phyloP scores from a whole-genome alignment of 2,113 vertebrate species.

The Tilapia sparmanii region DNA sequence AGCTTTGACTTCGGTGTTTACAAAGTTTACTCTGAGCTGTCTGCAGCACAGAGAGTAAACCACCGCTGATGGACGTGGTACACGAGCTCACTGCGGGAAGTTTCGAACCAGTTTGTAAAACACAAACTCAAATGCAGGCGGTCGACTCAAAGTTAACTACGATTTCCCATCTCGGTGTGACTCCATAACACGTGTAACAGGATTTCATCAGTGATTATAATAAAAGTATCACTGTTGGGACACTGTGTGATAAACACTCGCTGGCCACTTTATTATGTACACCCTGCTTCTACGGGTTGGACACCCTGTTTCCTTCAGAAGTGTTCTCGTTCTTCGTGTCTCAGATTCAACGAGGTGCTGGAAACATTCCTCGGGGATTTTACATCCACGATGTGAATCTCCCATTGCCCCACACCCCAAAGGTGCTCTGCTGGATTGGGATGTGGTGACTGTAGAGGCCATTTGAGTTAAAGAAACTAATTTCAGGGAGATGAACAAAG shows the following conservation, averaged over 20 bases:
- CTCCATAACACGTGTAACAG: not conserved
- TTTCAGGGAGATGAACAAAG: not conserved
- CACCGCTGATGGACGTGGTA: not conserved
- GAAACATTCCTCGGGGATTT: not conserved
- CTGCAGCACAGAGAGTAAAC: not conserved
- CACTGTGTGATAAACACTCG: not conserved
- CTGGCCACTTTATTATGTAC: not conserved
- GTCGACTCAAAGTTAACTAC: not conserved
- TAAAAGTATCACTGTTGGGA: not conserved
- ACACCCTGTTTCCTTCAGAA: not conserved
- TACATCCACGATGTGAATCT: not conserved
- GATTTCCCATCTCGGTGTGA: not conserved
- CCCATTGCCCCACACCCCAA: accelerated
- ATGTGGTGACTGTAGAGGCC: accelerated
- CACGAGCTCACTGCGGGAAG: not conserved
- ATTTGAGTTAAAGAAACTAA: not conserved
- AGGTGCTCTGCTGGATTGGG: not conserved
- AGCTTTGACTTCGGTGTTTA: not conserved
- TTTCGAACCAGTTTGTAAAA: not conserved
- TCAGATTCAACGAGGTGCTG: not conserved
- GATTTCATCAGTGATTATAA: not conserved
- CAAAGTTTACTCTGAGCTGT: not conserved
- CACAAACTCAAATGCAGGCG: not conserved
- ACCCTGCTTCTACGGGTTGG: not conserved
- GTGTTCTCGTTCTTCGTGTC: not conserved